Percentiles rank a stretch among this genome's conserved stretches.
These are phyloP conservation scores for Pheosia tremula DNA, from an alignment of 2,888 invertebrate species.

Conservation along the genomic window DNA sequence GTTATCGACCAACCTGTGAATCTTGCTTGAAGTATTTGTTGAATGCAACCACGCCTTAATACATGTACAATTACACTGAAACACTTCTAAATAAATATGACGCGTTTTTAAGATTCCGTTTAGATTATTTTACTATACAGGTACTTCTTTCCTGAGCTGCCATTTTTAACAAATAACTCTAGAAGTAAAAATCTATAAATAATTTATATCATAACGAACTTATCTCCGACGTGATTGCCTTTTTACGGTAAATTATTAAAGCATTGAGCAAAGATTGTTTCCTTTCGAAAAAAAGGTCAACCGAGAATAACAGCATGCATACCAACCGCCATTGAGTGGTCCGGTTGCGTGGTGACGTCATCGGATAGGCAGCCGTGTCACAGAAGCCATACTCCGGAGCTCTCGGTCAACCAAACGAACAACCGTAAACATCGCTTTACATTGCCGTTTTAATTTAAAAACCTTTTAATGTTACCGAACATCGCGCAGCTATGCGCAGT, in stretches of 20 bases:
- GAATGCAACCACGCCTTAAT: slow-evolving; percentile 27
- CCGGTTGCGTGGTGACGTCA: slow-evolving; percentile 72
- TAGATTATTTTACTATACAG: no score
- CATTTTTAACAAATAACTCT: no score
- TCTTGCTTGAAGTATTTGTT: slow-evolving; percentile 37
- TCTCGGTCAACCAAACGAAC: slow-evolving; percentile 49
- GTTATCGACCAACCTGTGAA: slow-evolving; percentile 46
- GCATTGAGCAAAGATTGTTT: slow-evolving; percentile 26
- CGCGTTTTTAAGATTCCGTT: no score
- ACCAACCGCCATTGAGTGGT: slow-evolving; percentile 64
- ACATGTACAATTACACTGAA: slow-evolving; percentile 17
- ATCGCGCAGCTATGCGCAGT: slow-evolving; percentile 46
- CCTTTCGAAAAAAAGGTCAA: slow-evolving; percentile 38
- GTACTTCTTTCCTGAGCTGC: no score
- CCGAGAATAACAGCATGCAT: slow-evolving; percentile 43
- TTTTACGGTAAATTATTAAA: slow-evolving; percentile 6
- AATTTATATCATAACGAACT: slow-evolving; percentile 6
- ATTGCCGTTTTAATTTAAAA: slow-evolving; percentile 56
- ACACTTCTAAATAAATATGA: background rate
- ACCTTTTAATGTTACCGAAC: slow-evolving; percentile 34
- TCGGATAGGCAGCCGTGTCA: slow-evolving; percentile 69
- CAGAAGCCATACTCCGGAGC: slow-evolving; percentile 69
- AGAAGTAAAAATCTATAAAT: background rate
- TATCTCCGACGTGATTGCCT: background rate
- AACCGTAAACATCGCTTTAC: slow-evolving; percentile 53